Evolutionary conservation across 1,140 invertebrate species (phyloP).

Genomic region (Calephelis nemesis): DNA sequence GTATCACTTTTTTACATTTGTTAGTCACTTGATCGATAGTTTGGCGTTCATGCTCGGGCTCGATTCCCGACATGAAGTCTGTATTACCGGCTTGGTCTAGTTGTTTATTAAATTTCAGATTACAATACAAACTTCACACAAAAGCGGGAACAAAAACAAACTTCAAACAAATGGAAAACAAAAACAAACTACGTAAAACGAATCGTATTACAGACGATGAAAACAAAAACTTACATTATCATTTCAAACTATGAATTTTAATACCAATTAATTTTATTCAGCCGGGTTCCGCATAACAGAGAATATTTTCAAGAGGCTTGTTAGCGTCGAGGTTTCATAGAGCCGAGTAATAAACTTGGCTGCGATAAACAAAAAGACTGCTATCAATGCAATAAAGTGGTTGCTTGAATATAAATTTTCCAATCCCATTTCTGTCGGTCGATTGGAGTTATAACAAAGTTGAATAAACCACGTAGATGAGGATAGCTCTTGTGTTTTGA

Average conservation of each 20-base stretch:
- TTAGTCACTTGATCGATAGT: too few relatives aligned
- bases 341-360: constrained; percentile 42
- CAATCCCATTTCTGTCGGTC: constrained; percentile 3
- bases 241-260: constrained; percentile 52
- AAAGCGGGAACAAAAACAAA: too few relatives aligned
- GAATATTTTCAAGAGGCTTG: constrained; percentile 49
- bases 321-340: constrained; percentile 42
- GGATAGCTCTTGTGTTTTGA: background rate
- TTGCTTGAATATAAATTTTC: constrained; percentile 17
- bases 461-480: background rate
- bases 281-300: constrained; percentile 43
- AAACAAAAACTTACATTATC: constrained; percentile 43
- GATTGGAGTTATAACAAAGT: constrained; percentile 5
- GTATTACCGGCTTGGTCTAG: too few relatives aligned
- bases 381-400: constrained; percentile 46
- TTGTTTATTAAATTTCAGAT: too few relatives aligned
- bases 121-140: too few relatives aligned
- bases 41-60: too few relatives aligned
- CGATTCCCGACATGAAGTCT: too few relatives aligned
- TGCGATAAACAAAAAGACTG: constrained; percentile 39
- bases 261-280: constrained; percentile 48
- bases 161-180: background rate
- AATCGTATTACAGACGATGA: constrained; percentile 16
- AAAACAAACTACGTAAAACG: constrained; percentile 20
- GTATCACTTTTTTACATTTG: too few relatives aligned